Percentiles rank a stretch among this genome's conserved stretches.
Conservation (phyloP, 2,797 vertebrate genomes). For the Myotis daubentonii region DNA sequence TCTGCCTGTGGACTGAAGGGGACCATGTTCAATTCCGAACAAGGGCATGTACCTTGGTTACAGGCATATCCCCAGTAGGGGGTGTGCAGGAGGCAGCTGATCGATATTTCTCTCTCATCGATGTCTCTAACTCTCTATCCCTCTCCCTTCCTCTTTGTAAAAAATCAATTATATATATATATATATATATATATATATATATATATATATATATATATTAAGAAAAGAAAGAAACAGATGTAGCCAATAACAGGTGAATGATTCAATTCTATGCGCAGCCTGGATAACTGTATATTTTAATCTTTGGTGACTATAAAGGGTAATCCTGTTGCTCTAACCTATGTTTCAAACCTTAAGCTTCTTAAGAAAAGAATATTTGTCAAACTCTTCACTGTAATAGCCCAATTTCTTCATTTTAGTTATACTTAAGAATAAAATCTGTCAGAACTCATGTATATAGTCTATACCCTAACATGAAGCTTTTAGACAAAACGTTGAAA, state of each 20-base stretch:
- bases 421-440: not conserved
- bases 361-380: not conserved
- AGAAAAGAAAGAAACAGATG: not conserved
- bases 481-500: slow-evolving; percentile 41
- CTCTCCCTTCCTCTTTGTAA: too few species aligned
- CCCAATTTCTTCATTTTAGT: not conserved
- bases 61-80: too few species aligned
- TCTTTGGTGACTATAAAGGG: not conserved
- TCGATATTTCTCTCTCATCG: too few species aligned
- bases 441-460: not conserved
- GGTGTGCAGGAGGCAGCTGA: too few species aligned
- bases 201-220: too few species aligned
- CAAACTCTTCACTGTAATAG: not conserved
- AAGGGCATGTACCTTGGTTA: too few species aligned
- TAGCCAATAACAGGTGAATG: not conserved
- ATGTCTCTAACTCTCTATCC: too few species aligned
- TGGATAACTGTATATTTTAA: not conserved
- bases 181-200: too few species aligned
- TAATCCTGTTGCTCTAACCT: not conserved
- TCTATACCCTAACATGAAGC: not conserved
- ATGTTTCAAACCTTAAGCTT: not conserved
- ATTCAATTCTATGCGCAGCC: not conserved
- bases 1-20: too few species aligned
- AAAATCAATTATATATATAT: too few species aligned
- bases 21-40: too few species aligned